Evolutionary conservation across 2,113 vertebrate species (phyloP).

Genomic region (Accipiter cooperii): DNA sequence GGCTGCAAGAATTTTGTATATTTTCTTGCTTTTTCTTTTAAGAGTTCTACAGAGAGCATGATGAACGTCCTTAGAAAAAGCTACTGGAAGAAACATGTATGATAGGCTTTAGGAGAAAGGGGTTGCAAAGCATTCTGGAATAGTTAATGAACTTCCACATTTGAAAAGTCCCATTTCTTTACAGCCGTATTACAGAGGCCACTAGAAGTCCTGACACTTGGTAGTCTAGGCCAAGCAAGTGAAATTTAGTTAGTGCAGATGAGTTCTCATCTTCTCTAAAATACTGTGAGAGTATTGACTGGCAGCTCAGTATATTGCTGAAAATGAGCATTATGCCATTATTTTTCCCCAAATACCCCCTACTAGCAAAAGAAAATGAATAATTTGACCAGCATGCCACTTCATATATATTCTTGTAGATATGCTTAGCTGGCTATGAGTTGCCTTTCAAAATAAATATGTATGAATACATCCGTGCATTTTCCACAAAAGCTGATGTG

Average conservation of each 20-base stretch:
- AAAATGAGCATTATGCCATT: neutral
- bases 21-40: neutral
- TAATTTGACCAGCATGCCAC: neutral
- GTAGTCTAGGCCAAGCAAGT: neutral
- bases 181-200: neutral
- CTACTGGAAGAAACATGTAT: neutral
- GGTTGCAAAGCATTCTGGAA: neutral
- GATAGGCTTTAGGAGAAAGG: neutral
- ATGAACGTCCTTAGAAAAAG: neutral
- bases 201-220: neutral
- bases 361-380: neutral
- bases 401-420: neutral
- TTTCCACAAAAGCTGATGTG: neutral
- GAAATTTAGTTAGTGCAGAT: neutral
- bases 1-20: neutral
- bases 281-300: neutral
- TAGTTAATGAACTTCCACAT: neutral
- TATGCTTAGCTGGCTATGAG: neutral
- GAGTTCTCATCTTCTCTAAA: neutral
- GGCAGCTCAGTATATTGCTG: slow-evolving; percentile 24
- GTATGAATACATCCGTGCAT: neutral
- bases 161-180: neutral
- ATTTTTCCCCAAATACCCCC: neutral
- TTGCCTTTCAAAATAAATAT: neutral
- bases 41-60: neutral